Percentiles rank a stretch among this genome's conserved stretches.
phyloP scores from a whole-genome alignment of 2,797 vertebrate species.

The Tenualosa thibaudeaui region DNA sequence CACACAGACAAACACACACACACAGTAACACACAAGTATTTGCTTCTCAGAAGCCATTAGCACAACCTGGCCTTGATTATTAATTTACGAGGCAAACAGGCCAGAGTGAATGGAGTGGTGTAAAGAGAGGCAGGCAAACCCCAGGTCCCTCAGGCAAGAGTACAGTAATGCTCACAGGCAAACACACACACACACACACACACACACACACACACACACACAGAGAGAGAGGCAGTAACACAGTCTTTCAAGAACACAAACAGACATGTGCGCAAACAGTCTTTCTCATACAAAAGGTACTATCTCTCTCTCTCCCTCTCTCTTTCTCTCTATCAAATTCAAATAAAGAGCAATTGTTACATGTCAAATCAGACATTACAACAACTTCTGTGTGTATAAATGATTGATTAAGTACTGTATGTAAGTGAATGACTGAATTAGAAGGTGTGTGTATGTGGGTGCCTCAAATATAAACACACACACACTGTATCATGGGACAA shows the following conservation, averaged over 20 bases:
- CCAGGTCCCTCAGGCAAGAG: conserved; percentile 31
- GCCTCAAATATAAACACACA: no score
- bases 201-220: conserved; percentile 25
- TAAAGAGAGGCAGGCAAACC: conserved; percentile 49
- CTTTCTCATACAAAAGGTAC: not conserved
- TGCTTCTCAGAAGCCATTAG: conserved; percentile 73
- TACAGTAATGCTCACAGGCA: conserved; percentile 33
- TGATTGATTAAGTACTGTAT: no score
- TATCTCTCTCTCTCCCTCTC: not conserved
- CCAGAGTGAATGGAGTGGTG: conserved; percentile 59
- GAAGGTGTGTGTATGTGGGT: no score
- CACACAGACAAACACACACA: conserved; percentile 35
- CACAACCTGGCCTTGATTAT: conserved; percentile 70
- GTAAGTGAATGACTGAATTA: no score
- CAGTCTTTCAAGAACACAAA: not conserved
- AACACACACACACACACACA: conserved; percentile 25
- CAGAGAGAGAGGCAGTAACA: not conserved
- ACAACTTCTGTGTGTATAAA: no score
- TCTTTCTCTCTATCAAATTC: not conserved
- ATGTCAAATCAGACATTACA: no score
- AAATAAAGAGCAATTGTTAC: not conserved
- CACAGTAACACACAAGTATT: conserved; percentile 54
- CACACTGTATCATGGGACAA: no score
- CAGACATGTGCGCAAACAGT: not conserved
- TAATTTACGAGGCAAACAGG: conserved; percentile 72